Evolutionary conservation across 1,140 invertebrate species (phyloP), one percentile per base, ranked within the genome.

Genomic region (Drosophila sechellia): DNA sequence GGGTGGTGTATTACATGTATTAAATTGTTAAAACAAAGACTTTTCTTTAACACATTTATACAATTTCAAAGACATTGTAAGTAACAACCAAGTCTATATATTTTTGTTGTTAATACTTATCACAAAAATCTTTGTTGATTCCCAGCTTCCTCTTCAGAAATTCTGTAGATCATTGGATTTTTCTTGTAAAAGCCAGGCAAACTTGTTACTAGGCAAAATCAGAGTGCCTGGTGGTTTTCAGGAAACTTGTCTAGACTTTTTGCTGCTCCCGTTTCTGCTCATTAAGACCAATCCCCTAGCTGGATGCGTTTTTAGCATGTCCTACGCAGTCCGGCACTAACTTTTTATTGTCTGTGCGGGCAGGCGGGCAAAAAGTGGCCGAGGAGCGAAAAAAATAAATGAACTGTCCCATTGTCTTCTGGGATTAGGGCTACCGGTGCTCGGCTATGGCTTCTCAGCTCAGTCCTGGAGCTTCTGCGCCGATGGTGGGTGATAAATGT

Each of bases 401-500:
- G 68, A 49, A 43, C 63, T 45, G 49, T 39, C 42, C 60, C 71
- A 55, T 75, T 77, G 55, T 66, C 60, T 76, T 48, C 20, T 60
- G 46, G 69, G 34, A 70, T 81, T 49, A 70, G 68, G 77, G 81
- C 77, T 65, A 3, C 17, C 27, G 53, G 12, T 27, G 15, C 55
- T 8, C 10, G n/a, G 42, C 34, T 39, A 1, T 35, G 17, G 65
- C 61, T 25, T 5, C 15, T 22, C 20, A 31, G 45, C 8, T 31
- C 1, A 10, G 35, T 25, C 27, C 13, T 13, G 55, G 55, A 13
- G 27, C 72, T 54, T 34, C 55, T 64, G 39, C 46, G 31, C 65
- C 77, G 85, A 90, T 89, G 85, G 85, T 90, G 85, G 85, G 85
- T 90, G 85, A 90, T 90, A 90, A 90, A 90, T 89, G 85, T 78